A percentile compares a stretch with the other conserved stretches of the same genome.
Evolutionary conservation across 2,797 vertebrate species (phyloP).

Genomic region (Cyclura pinguis): DNA sequence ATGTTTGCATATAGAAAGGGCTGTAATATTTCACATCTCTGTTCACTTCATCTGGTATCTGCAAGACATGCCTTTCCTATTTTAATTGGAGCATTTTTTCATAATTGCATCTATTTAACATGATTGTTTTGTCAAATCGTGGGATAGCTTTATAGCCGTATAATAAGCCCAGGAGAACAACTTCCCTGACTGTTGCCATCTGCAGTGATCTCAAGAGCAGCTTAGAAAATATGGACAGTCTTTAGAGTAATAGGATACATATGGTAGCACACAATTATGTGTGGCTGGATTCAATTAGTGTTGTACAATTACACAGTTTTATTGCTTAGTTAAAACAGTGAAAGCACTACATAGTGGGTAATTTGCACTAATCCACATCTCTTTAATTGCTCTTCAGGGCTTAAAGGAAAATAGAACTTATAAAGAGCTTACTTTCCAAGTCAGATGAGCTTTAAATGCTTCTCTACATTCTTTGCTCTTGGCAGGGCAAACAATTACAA

Average conservation of each 20-base stretch:
- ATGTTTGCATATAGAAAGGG: constrained; percentile 28
- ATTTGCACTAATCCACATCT: constrained; percentile 82
- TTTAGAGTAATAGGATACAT: constrained; percentile 83
- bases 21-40: constrained; percentile 49
- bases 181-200: constrained; percentile 82
- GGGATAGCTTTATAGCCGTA: constrained; percentile 80
- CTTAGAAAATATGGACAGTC: constrained; percentile 79
- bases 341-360: constrained; percentile 77
- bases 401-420: constrained; percentile 73
- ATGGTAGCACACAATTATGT: constrained; percentile 80
- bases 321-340: constrained; percentile 84
- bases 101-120: constrained; percentile 81
- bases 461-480: constrained; percentile 66
- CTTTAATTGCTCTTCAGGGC: constrained; percentile 79
- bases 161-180: constrained; percentile 82
- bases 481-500: constrained; percentile 71
- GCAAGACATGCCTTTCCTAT: constrained; percentile 53
- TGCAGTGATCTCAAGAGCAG: constrained; percentile 78
- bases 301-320: constrained; percentile 84
- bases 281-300: constrained; percentile 84
- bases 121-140: constrained; percentile 81
- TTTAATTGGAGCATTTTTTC: constrained; percentile 79
- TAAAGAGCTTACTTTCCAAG: constrained; percentile 71
- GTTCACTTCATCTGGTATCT: constrained; percentile 40
- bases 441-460: constrained; percentile 74